Percentiles rank a stretch among this genome's conserved stretches.
phyloP scores from a whole-genome alignment of 2,888 invertebrate genomes.

The Drosophila nigritarsus region DNA sequence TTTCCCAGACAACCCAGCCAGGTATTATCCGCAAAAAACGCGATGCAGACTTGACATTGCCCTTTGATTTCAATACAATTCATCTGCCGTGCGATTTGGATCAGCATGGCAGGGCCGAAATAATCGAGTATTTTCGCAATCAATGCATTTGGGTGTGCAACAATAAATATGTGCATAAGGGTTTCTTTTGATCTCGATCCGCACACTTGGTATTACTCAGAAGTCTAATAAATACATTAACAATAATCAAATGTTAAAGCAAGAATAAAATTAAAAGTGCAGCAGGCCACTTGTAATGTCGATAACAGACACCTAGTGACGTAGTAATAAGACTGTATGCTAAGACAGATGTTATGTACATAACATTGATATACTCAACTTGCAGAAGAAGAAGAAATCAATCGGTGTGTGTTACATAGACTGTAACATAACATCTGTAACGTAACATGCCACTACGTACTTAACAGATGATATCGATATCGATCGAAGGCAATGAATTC shows the following conservation, averaged over 20 bases:
- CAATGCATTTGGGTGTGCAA: conserved; percentile 49
- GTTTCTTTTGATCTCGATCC: conserved; percentile 86
- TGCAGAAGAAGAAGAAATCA: background rate
- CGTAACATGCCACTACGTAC: too few relatives aligned
- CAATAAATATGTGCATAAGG: conserved; percentile 44
- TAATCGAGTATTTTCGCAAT: conserved; percentile 24
- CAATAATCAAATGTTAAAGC: background rate
- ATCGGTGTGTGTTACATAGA: background rate
- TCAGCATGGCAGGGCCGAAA: background rate
- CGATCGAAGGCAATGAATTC: too few relatives aligned
- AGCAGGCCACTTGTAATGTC: background rate
- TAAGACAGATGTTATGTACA: too few relatives aligned
- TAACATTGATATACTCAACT: background rate
- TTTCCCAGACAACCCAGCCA: background rate
- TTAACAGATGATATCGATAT: too few relatives aligned
- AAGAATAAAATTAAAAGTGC: conserved; percentile 21
- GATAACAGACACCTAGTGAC: background rate
- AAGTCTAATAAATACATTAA: background rate
- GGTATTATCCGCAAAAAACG: conserved; percentile 33
- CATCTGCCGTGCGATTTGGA: conserved; percentile 52
- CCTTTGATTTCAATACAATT: conserved; percentile 29
- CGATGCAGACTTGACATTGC: conserved; percentile 15
- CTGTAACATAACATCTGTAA: too few relatives aligned
- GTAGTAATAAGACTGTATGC: background rate
- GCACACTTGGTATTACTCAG: conserved; percentile 31